Base-by-base conservation (phyloP, 1,140 invertebrate genomes). In the Nasonia giraulti region DNA sequence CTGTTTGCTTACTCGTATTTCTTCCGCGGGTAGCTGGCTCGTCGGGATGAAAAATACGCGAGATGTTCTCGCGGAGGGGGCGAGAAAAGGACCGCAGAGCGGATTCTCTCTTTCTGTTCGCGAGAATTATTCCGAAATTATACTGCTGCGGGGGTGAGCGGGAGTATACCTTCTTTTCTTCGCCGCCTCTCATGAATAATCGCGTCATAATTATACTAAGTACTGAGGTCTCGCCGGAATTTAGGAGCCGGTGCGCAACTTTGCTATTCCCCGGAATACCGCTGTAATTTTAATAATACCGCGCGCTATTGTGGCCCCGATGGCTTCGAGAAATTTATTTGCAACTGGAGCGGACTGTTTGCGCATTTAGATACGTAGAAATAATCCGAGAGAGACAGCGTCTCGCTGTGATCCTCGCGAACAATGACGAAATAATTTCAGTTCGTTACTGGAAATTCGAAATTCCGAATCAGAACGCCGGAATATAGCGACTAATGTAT, bases 141-240 rank as follows among this genome's bases (percentile, higher is more conserved):
- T 85, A 27, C 82, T 44, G 37, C 37, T 40, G 55, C 55, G 55
- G 55, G 17, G 17, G 50, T 17, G 40, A 44, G 40, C 14, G 44
- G 20, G 17, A 69, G 50, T 37, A 78, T 40, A 47, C 27, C 31
- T 44, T 69, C 75, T 68, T 62, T 44, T 66, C 76, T 74, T 66
- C 17, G 55, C 55, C 47, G n/a, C 31, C 77, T 80, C 50, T 80
- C 50, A 68, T 80, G 83, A 85, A 85, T 85, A 85, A 75, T 85
- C 74, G 83, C 78, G 66, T 85, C 50, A 80, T 85, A 85, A 85
- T 85, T 85, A 85, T 37, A 75, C 78, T 85, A 85, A 85, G 78
- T 76, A 85, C 66, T 68, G 40, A 44, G 83, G n/a, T 80, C 66
- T 77, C 27, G 10, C 37, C 1, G n/a, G 75, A 84, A 79, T 84